Evolutionary conservation across 2,797 vertebrate species (phyloP).

Genomic region (Peromyscus eremicus): DNA sequence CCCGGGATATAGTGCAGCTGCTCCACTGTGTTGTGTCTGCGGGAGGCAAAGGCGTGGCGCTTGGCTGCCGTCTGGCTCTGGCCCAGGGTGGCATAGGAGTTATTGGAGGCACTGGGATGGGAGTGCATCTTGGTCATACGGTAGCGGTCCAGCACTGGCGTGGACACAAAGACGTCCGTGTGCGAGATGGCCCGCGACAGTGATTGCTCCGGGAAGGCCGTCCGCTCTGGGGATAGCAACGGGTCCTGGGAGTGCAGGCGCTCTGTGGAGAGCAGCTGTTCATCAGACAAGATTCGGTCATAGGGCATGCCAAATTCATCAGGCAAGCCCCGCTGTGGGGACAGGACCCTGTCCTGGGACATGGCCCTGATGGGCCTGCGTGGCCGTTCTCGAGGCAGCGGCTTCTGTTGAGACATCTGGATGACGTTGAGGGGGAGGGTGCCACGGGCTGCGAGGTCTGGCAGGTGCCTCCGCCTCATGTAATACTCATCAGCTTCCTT

Average conservation of each 20-base stretch:
- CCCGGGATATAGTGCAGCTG: conserved; percentile 98
- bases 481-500: conserved; percentile 99
- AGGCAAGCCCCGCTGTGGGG: conserved; percentile 91
- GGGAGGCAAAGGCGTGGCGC: conserved; percentile 98
- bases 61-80: conserved; percentile 96
- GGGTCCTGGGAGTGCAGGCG: conserved; percentile 98
- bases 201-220: conserved; percentile 94
- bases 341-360: conserved; percentile 98
- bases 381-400: conserved; percentile 93
- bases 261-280: conserved; percentile 97
- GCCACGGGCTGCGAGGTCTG: conserved; percentile 96
- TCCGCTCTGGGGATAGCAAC: conserved; percentile 96
- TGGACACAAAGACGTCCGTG: conserved; percentile 99
- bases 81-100: conserved; percentile 95
- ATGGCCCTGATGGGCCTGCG: conserved; percentile 97
- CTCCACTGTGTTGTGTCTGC: conserved; percentile 98
- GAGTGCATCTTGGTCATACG: conserved; percentile 99
- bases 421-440: conserved; percentile 98
- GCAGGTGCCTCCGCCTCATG: conserved; percentile 96
- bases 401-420: conserved; percentile 95
- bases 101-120: conserved; percentile 99
- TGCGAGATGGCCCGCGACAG: conserved; percentile 97
- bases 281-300: conserved; percentile 96
- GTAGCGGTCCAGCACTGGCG: conserved; percentile 97
- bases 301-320: conserved; percentile 95